These are phyloP conservation scores for Lasioglossum figueresi DNA, from an alignment of 2,888 invertebrate genomes.

Conservation along the genomic window DNA sequence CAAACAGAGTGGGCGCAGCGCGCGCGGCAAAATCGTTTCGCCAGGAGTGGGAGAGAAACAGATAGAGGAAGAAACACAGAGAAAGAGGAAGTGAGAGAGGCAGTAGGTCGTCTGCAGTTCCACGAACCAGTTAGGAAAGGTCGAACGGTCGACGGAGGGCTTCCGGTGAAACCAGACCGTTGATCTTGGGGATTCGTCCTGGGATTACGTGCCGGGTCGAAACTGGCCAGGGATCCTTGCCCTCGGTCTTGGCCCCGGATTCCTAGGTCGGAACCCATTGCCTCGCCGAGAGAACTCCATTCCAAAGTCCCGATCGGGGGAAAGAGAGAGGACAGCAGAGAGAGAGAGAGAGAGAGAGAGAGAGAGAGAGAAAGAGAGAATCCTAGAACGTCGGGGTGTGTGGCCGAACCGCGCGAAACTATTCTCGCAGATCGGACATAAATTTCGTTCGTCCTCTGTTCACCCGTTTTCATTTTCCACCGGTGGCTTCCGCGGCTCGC, in stretches of 20 bases:
- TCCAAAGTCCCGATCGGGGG: constrained; percentile 48
- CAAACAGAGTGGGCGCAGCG: constrained; percentile 33
- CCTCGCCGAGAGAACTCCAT: constrained; percentile 52
- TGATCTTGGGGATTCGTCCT: constrained; percentile 72
- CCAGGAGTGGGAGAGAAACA: not conserved
- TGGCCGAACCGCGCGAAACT: constrained; percentile 17
- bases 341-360: not conserved
- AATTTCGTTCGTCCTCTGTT: constrained; percentile 20
- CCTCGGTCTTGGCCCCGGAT: constrained; percentile 63
- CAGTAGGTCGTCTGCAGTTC: not conserved
- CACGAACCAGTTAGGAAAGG: constrained; percentile 47
- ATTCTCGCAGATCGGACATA: constrained; percentile 29
- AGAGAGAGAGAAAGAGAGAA: not conserved
- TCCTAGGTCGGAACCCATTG: constrained; percentile 68
- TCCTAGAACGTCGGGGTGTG: not conserved
- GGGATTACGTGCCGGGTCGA: constrained; percentile 69
- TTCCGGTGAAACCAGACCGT: constrained; percentile 64
- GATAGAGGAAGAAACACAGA: no score
- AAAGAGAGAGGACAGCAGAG: no score
- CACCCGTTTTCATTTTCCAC: constrained; percentile 5
- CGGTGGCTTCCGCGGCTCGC: not conserved
- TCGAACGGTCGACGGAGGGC: constrained; percentile 52
- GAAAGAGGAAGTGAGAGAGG: not conserved
- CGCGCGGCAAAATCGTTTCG: not conserved
- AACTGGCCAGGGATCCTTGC: constrained; percentile 64